phyloP scores from a whole-genome alignment of 2,888 invertebrate species.

The Peribatodes rhomboidaria region DNA sequence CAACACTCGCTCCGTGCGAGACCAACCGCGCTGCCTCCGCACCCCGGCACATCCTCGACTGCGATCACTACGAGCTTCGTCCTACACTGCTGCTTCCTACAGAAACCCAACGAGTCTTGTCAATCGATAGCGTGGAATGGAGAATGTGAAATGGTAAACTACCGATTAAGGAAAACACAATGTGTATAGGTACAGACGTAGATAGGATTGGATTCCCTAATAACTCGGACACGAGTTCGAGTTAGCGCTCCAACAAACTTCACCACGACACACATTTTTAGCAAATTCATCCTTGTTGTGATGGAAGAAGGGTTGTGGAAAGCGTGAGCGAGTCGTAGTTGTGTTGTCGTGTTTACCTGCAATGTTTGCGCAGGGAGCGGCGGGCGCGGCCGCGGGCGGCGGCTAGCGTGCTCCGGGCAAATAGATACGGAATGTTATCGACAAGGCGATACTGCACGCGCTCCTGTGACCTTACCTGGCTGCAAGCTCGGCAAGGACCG shows the following conservation, averaged over 20 bases:
- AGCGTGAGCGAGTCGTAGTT: slow-evolving; percentile 39
- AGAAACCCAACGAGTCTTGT: background rate
- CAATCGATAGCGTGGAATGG: background rate
- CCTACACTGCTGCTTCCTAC: slow-evolving; percentile 22
- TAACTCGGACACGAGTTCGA: slow-evolving; percentile 71
- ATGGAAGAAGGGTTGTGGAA: slow-evolving; percentile 9
- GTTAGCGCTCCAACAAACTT: slow-evolving; percentile 61
- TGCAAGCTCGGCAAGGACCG: too few relatives aligned
- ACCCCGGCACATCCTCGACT: slow-evolving; percentile 24
- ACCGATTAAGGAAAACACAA: slow-evolving; percentile 24
- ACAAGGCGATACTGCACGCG: background rate
- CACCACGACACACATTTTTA: slow-evolving; percentile 4
- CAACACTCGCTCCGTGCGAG: slow-evolving; percentile 40
- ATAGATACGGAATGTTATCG: background rate
- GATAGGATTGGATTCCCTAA: slow-evolving; percentile 61
- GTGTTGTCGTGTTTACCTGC: slow-evolving; percentile 61
- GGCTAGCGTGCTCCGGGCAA: background rate
- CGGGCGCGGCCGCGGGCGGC: slow-evolving; percentile 20
- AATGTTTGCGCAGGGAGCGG: slow-evolving; percentile 59
- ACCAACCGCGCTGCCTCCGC: slow-evolving; percentile 48
- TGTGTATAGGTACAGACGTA: slow-evolving; percentile 48
- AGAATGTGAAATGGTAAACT: background rate
- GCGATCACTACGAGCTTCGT: background rate
- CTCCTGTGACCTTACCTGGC: too few relatives aligned
- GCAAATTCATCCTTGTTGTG: slow-evolving; percentile 47